Evolutionary conservation across 2,797 vertebrate genomes (phyloP), one percentile per base, ranked within the genome.

Genomic region (Trichosurus vulpecula): DNA sequence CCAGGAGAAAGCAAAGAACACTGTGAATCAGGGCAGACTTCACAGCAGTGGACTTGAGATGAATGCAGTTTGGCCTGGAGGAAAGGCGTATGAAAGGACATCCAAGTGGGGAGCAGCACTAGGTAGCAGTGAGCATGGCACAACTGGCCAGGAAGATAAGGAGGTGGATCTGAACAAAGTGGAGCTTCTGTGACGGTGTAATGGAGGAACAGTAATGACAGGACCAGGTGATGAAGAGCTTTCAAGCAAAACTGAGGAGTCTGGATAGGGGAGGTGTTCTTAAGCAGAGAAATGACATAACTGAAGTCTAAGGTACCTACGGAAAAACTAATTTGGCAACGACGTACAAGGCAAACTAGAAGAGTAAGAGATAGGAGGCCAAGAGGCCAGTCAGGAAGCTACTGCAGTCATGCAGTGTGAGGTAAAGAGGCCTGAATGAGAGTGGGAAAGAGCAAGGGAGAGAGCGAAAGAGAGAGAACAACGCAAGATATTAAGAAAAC

Each of bases 261-360:
- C 31, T 61, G 58, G 1, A 74, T n/a, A 74, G 35, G 16, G 41
- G 35, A 81, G 61, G 30, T 52, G 35, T 52, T 91, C n/a, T 90
- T 90, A 19, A 54, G 52, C 31, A 52, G 0, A 92, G 58, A 9
- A 90, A 52, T 51, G 12, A 95, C 22, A 95, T 90, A 58, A 93
- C 6, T 4, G 81, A 94, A 90, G 58, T 30, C 19, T 25, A 81
- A 47, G 29, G 61, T 12, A 52, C 52, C 74, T 95, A 66, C 3
- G 12, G 12, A 96, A 52, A 81, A 89, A 94, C 87, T 93, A 93
- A 66, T 41, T 94, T 94, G 47, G 92, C 81, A 25, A 47, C 25
- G 41, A 4, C 51, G 10, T 91, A 2, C 66, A 91, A 74, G 29
- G 90, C 0, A 91, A 12, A 6, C 27, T 54, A 11, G 93, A 90